Evolutionary conservation across 2,797 vertebrate genomes (phyloP), one percentile per base, ranked within the genome.

Genomic region (Tolypeutes matacus): DNA sequence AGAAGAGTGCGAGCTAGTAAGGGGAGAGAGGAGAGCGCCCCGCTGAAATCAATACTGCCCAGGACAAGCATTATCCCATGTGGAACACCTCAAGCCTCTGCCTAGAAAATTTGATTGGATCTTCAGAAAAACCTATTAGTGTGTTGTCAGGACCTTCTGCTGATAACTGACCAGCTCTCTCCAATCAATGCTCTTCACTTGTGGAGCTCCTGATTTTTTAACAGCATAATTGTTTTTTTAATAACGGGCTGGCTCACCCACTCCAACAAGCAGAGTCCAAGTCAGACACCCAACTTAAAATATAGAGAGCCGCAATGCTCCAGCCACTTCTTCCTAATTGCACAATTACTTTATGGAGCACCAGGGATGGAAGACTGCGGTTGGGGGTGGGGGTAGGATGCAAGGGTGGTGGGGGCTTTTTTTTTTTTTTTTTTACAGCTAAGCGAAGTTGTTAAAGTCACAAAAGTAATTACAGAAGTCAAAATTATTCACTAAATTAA

Each of bases 51-150:
- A 60, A 98, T 98, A 97, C 73, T 0, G 29, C 34, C 90, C 67
- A 82, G 88, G 95, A 97, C 96, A 96, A 97, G 91, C 76, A 86
- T 95, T 93, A 97, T 96, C 96, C 98, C 97, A 81, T 67, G 93
- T 14, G 80, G 96, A 97, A 96, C 96, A 86, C 81, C 93, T 91
- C 95, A 84, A 91, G 97, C 94, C 17, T 6, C 96, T 81, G 96
- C 96, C 97, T 96, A 2, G 93, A 96, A 98, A 97, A 97, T 94
- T 95, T 97, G 98, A 98, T 97, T 97, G 98, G 95, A 97, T 97
- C 98, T 83, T 96, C 98, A 97, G 98, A 97, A 97, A 98, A 98
- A 98, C 97, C 98, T 92, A 98, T 98, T 98, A 98, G 98, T 95
- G 97, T 94, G 83, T 97, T 98, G 98, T 98, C 98, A 98, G 97